phyloP scores from a whole-genome alignment of 1,140 invertebrate species.

The Plutomurus gul region DNA sequence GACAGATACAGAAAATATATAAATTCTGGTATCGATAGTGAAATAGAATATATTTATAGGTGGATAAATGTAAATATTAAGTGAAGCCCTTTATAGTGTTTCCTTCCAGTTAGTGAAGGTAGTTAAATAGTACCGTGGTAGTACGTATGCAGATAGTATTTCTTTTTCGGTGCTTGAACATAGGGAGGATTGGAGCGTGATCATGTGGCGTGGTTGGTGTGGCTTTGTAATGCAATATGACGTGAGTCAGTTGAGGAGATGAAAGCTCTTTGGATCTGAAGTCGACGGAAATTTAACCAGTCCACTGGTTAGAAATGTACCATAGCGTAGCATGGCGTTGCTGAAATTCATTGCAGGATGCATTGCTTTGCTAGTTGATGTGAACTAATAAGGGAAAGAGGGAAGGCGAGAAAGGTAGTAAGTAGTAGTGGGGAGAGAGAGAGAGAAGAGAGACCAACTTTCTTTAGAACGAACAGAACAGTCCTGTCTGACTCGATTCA shows the following conservation, averaged over 20 bases:
- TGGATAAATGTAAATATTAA: too few relatives aligned
- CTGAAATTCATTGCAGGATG: not conserved
- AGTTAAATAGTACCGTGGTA: too few relatives aligned
- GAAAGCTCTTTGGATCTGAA: not conserved
- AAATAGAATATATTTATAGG: too few relatives aligned
- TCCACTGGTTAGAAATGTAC: not conserved
- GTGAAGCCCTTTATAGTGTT: too few relatives aligned
- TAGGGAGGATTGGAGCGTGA: not conserved
- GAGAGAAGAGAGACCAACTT: not conserved
- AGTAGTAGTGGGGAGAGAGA: too few relatives aligned
- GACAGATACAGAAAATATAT: too few relatives aligned
- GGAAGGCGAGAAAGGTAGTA: not conserved
- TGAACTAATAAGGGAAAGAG: not conserved
- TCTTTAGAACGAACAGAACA: not conserved
- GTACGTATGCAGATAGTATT: too few relatives aligned
- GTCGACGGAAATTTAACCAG: not conserved
- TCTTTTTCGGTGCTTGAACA: not conserved
- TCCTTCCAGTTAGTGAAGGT: too few relatives aligned
- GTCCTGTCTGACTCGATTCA: not conserved
- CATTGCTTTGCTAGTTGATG: not conserved
- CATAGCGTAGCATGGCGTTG: too few relatives aligned
- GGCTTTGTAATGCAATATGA: constrained; percentile 1
- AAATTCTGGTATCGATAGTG: too few relatives aligned
- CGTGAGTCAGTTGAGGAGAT: not conserved
- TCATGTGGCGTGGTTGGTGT: not conserved